Conservation (phyloP, 2,888 invertebrate genomes). For the Smittia aterrima region DNA sequence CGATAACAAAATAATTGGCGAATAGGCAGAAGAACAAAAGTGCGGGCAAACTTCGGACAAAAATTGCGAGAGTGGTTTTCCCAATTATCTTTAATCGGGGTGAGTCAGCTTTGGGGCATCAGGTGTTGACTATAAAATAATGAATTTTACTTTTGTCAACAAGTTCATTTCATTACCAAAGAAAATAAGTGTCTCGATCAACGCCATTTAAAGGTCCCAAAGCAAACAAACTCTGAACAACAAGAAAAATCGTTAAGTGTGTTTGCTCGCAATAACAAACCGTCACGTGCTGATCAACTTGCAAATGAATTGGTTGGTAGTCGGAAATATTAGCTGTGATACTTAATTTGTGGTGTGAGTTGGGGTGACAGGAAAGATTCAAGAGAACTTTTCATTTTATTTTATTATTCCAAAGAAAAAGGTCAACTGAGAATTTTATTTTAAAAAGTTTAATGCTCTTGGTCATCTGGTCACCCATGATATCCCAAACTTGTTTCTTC, state of each 20-base stretch:
- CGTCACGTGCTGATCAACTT: neutral
- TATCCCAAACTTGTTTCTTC: neutral
- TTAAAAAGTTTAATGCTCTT: too few species aligned
- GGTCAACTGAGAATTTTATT: constrained; percentile 5
- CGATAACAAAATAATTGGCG: neutral
- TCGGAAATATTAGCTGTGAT: neutral
- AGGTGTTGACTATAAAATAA: neutral
- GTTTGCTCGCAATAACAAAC: neutral
- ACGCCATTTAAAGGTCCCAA: neutral
- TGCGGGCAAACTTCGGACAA: too few species aligned
- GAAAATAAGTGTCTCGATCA: neutral
- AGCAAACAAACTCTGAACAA: neutral
- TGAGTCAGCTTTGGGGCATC: too few species aligned
- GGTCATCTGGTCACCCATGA: neutral
- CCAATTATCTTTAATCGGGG: too few species aligned
- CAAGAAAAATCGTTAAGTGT: neutral
- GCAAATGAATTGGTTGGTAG: neutral
- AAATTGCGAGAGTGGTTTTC: too few species aligned
- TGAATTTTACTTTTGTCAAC: constrained; percentile 9
- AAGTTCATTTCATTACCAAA: constrained; percentile 1
- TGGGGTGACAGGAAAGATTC: neutral
- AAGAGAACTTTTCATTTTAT: neutral
- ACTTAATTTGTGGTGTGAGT: neutral
- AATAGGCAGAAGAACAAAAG: too few species aligned
- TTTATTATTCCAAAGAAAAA: too few species aligned